Base-by-base conservation (phyloP, 2,797 vertebrate species). In the Mionectes olivaceus region DNA sequence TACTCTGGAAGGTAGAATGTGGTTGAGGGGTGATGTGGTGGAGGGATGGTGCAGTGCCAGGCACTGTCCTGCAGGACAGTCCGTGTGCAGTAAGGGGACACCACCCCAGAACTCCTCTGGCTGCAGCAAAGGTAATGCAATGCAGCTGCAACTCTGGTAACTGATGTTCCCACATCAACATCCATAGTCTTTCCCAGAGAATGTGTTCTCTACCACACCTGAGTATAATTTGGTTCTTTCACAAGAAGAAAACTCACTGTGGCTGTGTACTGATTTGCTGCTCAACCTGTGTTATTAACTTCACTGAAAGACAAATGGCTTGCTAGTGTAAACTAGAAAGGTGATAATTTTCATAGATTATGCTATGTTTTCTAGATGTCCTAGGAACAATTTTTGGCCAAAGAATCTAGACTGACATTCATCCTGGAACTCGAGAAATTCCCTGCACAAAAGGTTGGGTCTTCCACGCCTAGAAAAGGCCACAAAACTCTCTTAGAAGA, bases 41-140 rank as follows among this genome's bases (percentile, higher is more conserved):
- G 19, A 82, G 17, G 24, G 10, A 7, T 50, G 27, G 11, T 25
- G 35, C 21, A 68, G 22, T 30, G 10, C 30, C 21, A 71, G 32
- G 4, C 5, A 2, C 2, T 41, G 33, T 50, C 22, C 55, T 63
- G 52, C 35, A 59, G 13, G 11, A 32, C 0, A 0, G 0, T 5
- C 12, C 13, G 9, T 32, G 25, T 15, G 19, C 61, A 64, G 47
- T 14, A 23, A 57, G 33, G 25, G n/a, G 24, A 19, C 16, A 19
- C 11, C 8, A 47, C 10, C 16, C 44, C 27, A 49, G 9, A 64
- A 12, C 11, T 10, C 17, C 32, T 14, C 65, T 41, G 24, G 10
- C 47, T 33, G 27, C 27, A 32, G 13, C 32, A 27, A 6, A 43
- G 37, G 16, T 32, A 37, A 67, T 7, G 12, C 21, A 50, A 6